phyloP scores from a whole-genome alignment of 2,888 invertebrate genomes.

The Thecocarcelia acutangulata region DNA sequence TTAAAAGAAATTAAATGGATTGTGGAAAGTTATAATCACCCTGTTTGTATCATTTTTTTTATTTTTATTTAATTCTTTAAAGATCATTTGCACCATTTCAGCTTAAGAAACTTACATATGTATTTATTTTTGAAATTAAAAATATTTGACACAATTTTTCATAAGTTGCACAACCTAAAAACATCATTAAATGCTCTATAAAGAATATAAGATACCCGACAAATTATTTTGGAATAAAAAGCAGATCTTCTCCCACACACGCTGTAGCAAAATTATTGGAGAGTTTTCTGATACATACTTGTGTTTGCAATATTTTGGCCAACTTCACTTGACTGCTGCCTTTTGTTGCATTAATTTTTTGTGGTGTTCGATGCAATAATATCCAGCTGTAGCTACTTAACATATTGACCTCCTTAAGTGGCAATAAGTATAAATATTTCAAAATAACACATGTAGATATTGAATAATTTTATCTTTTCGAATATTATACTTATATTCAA shows the following conservation, averaged over 20 bases:
- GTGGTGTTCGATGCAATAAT: constrained; percentile 20
- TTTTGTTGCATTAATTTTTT: background rate
- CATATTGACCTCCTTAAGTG: constrained; percentile 61
- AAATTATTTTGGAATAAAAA: constrained; percentile 14
- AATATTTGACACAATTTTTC: constrained; percentile 59
- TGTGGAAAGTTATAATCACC: too few relatives aligned
- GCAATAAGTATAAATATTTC: constrained; percentile 1
- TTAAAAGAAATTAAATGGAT: too few relatives aligned
- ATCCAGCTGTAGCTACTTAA: constrained; percentile 46
- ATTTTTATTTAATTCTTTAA: too few relatives aligned
- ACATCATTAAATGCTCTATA: constrained; percentile 36
- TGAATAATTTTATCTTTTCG: constrained; percentile 11
- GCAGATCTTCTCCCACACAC: constrained; percentile 6
- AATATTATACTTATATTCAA: constrained; percentile 25
- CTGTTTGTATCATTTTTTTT: too few relatives aligned
- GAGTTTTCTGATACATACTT: background rate
- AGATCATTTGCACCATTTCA: background rate
- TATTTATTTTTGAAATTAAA: constrained; percentile 5
- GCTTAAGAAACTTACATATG: background rate
- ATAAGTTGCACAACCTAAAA: constrained; percentile 48
- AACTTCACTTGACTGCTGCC: constrained; percentile 13
- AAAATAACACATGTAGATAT: constrained; percentile 47
- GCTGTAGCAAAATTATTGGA: background rate
- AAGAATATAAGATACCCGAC: constrained; percentile 24
- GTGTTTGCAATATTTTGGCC: constrained; percentile 21